Evolutionary conservation across 2,113 vertebrate genomes (phyloP), one percentile per base, ranked within the genome.

Genomic region (Anolis sagrei): DNA sequence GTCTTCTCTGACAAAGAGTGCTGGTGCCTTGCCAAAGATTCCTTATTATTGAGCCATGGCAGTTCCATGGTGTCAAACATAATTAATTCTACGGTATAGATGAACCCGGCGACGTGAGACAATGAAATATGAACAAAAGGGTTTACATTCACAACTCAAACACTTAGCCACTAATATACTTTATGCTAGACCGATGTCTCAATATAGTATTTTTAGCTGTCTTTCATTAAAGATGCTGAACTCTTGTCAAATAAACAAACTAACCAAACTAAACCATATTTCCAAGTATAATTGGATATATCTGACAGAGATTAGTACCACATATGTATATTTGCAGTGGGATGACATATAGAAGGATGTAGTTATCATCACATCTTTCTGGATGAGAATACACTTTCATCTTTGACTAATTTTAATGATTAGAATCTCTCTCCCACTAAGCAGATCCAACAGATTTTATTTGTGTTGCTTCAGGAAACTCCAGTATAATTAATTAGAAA

Each of bases 361-460:
- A 18, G n/a, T 62, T 51, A 64, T 64, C 58, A 79, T 79, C 51
- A 16, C 74, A 64, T 79, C 54, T 66, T 86, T 75, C 80, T 66
- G 7, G 58, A 81, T 80, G 75, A 27, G 19, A 81, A 74, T 86
- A 78, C 66, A 21, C 77, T 86, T 86, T 49, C 77, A 86, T 86
- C 83, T 86, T 19, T 80, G 77, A 80, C 39, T 74, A 80, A 80
- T 81, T 86, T 74, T 81, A 9, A 39, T 80, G 21, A 66, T 66
- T 81, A 51, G n/a, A 86, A 86, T 86, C 44, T 64, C 11, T 34
- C 54, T 80, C 7, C 69, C 74, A 25, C n/a, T 3, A 29, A 62
- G 66, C 27, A 79, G 68, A 86, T 86, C 68, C 64, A 54, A 73
- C 49, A 74, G 39, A 74, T 48, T 61, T 79, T 54, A 82, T 61